Conservation (phyloP, 64 coral and sea anemone species). For the Pachyseris speciosa region DNA sequence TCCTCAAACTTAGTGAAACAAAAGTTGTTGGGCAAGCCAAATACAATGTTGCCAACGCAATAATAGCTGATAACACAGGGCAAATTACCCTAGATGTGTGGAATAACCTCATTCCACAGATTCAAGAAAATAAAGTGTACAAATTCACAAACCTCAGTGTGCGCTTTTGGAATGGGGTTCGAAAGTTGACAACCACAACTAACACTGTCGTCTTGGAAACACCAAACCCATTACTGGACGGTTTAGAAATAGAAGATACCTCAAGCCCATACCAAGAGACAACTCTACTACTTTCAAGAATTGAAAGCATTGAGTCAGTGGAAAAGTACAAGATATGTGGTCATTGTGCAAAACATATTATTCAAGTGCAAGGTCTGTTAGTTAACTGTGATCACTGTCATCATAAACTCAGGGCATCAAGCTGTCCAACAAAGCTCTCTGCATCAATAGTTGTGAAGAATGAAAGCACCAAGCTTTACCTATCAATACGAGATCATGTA, state of each 20-base stretch:
- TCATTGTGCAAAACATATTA: slow-evolving; percentile 21
- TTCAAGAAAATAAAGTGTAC: slow-evolving; percentile 10
- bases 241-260: background rate
- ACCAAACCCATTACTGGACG: background rate
- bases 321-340: slow-evolving; percentile 23
- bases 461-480: background rate
- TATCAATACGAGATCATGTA: slow-evolving; percentile 16
- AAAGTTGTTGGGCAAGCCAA: slow-evolving; percentile 45
- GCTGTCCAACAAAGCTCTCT: slow-evolving; percentile 11
- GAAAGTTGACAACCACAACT: slow-evolving; percentile 24
- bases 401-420: slow-evolving; percentile 15
- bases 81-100: slow-evolving; percentile 31
- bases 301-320: background rate
- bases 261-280: background rate
- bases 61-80: background rate
- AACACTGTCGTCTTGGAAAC: background rate
- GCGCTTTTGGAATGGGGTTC: slow-evolving; percentile 17
- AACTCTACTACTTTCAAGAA: background rate
- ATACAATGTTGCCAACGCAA: background rate
- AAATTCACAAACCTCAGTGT: background rate
- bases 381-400: slow-evolving; percentile 40
- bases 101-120: slow-evolving; percentile 38
- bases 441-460: background rate
- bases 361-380: background rate
- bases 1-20: slow-evolving; percentile 54